Conservation (phyloP, 1,140 invertebrate genomes). For the Gerris buenoi region DNA sequence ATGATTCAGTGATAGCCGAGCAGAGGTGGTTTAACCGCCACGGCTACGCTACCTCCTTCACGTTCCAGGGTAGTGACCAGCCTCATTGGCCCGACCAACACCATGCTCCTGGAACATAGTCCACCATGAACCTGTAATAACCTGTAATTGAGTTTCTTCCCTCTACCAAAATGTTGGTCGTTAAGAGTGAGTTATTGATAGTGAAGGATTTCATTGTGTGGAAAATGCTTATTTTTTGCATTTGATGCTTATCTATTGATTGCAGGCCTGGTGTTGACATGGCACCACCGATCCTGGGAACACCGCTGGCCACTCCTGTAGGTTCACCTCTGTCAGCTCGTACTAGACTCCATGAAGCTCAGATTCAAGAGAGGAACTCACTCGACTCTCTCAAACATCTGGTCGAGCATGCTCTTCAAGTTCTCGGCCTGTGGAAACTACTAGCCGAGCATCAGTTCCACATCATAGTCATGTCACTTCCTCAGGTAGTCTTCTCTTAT, state of each 20-base stretch:
- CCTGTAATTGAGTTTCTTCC: too few species aligned
- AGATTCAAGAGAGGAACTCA: slow-evolving; percentile 53
- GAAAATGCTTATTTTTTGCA: background rate
- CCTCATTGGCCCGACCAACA: too few species aligned
- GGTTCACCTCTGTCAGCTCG: background rate
- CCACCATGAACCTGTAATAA: too few species aligned
- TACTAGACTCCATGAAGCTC: slow-evolving; percentile 30
- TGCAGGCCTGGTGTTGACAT: background rate
- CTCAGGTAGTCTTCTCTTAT: too few species aligned
- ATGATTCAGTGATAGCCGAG: too few species aligned
- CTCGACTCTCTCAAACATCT: slow-evolving; percentile 61
- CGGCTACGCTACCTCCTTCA: too few species aligned
- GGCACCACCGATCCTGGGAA: background rate
- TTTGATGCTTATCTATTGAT: background rate
- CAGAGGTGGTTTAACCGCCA: too few species aligned
- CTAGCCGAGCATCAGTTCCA: slow-evolving; percentile 86
- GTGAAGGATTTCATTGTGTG: background rate
- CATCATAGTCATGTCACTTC: slow-evolving; percentile 44
- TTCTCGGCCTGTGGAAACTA: slow-evolving; percentile 85
- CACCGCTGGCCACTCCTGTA: background rate
- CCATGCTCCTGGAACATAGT: too few species aligned
- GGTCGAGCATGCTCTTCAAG: slow-evolving; percentile 68
- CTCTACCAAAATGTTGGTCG: too few species aligned
- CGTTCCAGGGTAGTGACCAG: too few species aligned
- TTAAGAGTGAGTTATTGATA: too few species aligned